Evolutionary conservation across 2,113 vertebrate species (phyloP).

Genomic region (Zootoca vivipara): DNA sequence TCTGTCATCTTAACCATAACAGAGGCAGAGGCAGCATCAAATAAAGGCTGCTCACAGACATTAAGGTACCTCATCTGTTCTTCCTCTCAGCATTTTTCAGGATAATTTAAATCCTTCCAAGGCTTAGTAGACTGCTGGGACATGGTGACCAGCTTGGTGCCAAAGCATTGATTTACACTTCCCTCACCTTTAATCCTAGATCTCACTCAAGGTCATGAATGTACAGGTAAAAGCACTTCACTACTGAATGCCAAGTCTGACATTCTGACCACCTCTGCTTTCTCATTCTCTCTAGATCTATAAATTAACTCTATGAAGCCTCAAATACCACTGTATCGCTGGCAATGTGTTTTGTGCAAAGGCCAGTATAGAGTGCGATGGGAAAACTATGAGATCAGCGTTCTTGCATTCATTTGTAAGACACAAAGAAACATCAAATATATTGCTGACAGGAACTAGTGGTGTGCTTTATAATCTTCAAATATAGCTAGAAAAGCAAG

Average conservation of each 20-base stretch:
- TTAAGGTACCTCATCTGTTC: neutral
- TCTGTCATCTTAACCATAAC: neutral
- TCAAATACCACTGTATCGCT: constrained; percentile 23
- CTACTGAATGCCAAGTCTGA: constrained; percentile 6
- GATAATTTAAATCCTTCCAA: constrained; percentile 2
- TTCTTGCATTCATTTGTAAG: constrained; percentile 22
- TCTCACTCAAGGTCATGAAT: neutral
- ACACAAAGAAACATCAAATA: constrained; percentile 23
- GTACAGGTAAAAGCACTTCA: constrained; percentile 15
- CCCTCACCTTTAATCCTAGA: neutral
- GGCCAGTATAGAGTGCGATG: neutral
- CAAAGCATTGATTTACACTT: constrained; percentile 24
- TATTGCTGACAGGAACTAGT: neutral
- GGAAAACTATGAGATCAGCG: constrained; percentile 14
- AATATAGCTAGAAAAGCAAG: neutral
- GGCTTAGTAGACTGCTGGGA: neutral
- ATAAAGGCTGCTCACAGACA: neutral
- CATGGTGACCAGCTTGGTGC: constrained; percentile 2
- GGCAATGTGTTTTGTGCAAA: constrained; percentile 42
- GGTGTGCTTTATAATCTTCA: neutral
- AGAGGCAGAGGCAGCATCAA: neutral
- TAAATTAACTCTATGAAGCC: constrained; percentile 4
- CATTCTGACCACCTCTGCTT: constrained; percentile 3
- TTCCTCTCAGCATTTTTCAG: neutral
- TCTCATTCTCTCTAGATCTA: neutral